Percentiles rank a stretch among this genome's conserved stretches.
These are phyloP conservation scores for Leptarthrus brevirostris DNA, from an alignment of 2,888 invertebrate genomes.

Conservation along the genomic window DNA sequence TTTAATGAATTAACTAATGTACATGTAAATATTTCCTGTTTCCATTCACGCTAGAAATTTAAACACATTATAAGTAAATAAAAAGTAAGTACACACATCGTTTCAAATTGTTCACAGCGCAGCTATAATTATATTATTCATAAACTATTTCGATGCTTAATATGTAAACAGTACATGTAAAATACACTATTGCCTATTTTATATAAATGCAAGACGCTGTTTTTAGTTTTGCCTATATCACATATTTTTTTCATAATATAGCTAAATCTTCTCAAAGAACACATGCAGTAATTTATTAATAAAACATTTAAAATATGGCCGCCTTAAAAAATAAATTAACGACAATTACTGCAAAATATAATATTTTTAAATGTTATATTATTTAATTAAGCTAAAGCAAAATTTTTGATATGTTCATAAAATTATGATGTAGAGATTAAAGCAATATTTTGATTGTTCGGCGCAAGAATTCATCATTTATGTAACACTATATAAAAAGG, in stretches of 20 bases:
- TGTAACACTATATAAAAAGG: conserved; percentile 18
- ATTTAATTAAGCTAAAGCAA: conserved; percentile 20
- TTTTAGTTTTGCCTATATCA: conserved; percentile 12
- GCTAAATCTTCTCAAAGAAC: conserved; percentile 14
- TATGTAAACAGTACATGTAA: not conserved
- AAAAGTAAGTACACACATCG: no score
- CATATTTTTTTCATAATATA: conserved; percentile 2
- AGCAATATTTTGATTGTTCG: conserved; percentile 1
- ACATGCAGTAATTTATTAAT: conserved; percentile 20
- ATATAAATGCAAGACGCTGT: conserved; percentile 13
- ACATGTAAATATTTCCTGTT: no score
- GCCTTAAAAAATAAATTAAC: no score
- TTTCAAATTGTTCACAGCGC: conserved; percentile 26
- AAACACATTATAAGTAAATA: no score
- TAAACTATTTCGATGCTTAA: no score
- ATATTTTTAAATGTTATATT: conserved; percentile 2
- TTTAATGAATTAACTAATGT: no score
- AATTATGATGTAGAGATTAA: conserved; percentile 6
- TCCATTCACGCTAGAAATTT: no score
- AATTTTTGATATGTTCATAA: conserved; percentile 18
- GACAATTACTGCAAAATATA: no score
- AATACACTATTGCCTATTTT: not conserved
- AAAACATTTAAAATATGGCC: conserved; percentile 12
- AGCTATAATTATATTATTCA: not conserved
- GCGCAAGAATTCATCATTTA: conserved; percentile 1